Evolutionary conservation across 2,888 invertebrate genomes (phyloP).

Genomic region (Acanthoscelides obtectus): DNA sequence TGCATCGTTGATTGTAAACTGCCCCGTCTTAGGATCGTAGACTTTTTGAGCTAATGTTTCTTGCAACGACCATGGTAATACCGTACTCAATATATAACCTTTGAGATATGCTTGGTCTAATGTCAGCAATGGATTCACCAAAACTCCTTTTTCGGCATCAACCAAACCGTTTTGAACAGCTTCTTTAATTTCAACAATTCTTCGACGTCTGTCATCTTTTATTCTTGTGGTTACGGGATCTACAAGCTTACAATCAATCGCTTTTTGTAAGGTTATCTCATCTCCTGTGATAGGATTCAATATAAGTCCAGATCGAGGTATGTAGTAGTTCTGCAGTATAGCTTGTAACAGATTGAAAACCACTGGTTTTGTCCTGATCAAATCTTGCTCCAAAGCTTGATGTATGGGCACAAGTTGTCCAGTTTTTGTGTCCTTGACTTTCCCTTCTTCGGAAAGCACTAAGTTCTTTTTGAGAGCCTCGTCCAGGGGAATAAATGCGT

Average conservation of each 20-base stretch:
- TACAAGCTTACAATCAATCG: slow-evolving; percentile 66
- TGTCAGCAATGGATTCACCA: slow-evolving; percentile 66
- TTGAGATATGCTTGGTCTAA: slow-evolving; percentile 76
- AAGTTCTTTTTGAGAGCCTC: slow-evolving; percentile 69
- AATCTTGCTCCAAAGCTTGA: slow-evolving; percentile 63
- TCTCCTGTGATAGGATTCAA: slow-evolving; percentile 73
- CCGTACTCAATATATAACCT: slow-evolving; percentile 74
- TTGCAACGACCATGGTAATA: slow-evolving; percentile 76
- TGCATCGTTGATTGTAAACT: slow-evolving; percentile 64
- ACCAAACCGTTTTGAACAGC: slow-evolving; percentile 67
- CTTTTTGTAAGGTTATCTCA: slow-evolving; percentile 69
- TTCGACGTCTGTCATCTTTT: slow-evolving; percentile 66
- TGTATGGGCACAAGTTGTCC: slow-evolving; percentile 66
- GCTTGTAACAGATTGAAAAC: slow-evolving; percentile 70
- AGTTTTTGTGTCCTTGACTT: slow-evolving; percentile 67
- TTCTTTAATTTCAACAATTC: slow-evolving; percentile 62
- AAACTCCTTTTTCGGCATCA: slow-evolving; percentile 64
- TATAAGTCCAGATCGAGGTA: slow-evolving; percentile 67
- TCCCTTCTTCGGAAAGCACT: slow-evolving; percentile 65
- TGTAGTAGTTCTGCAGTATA: slow-evolving; percentile 73
- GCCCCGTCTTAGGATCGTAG: slow-evolving; percentile 71
- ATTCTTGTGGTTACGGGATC: slow-evolving; percentile 69
- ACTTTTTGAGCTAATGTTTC: slow-evolving; percentile 77
- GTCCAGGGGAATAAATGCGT: slow-evolving; percentile 66
- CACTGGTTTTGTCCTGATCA: slow-evolving; percentile 65